These are phyloP conservation scores for Chromoteleia sp. DNA, from an alignment of 2,888 invertebrate species.

Conservation along the genomic window DNA sequence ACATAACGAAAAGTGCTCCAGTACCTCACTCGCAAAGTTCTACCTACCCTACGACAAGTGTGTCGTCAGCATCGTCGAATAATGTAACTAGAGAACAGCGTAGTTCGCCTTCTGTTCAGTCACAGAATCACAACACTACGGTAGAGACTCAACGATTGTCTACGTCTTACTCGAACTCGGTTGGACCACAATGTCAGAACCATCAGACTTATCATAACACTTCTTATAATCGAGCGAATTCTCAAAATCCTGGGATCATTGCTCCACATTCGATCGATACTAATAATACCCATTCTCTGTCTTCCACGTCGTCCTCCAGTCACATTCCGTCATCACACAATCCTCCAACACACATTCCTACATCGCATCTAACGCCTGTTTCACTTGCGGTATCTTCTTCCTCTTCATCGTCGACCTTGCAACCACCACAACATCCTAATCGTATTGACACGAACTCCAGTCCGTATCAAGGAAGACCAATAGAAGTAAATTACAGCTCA, in stretches of 20 bases:
- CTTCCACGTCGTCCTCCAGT: slow-evolving; percentile 74
- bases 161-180: slow-evolving; percentile 71
- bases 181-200: slow-evolving; percentile 49
- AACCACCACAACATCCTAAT: slow-evolving; percentile 74
- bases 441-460: slow-evolving; percentile 73
- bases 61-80: slow-evolving; percentile 68
- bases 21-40: slow-evolving; percentile 78
- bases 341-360: slow-evolving; percentile 80
- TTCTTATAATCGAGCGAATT: slow-evolving; percentile 55
- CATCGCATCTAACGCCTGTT: slow-evolving; percentile 75
- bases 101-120: slow-evolving; percentile 46
- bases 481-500: slow-evolving; percentile 68
- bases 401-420: slow-evolving; percentile 35
- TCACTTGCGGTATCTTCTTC: slow-evolving; percentile 42
- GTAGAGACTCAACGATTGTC: slow-evolving; percentile 73
- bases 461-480: slow-evolving; percentile 35
- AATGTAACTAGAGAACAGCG: slow-evolving; percentile 76
- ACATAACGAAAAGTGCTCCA: slow-evolving; percentile 81
- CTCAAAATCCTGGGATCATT: slow-evolving; percentile 59
- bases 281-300: slow-evolving; percentile 72
- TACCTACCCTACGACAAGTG: slow-evolving; percentile 76
- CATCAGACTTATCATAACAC: slow-evolving; percentile 57
- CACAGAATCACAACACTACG: slow-evolving; percentile 71
- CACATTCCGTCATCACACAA: slow-evolving; percentile 81
- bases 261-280: slow-evolving; percentile 70